phyloP scores from a whole-genome alignment of 2,797 vertebrate species.

The Synaphobranchus kaupii region DNA sequence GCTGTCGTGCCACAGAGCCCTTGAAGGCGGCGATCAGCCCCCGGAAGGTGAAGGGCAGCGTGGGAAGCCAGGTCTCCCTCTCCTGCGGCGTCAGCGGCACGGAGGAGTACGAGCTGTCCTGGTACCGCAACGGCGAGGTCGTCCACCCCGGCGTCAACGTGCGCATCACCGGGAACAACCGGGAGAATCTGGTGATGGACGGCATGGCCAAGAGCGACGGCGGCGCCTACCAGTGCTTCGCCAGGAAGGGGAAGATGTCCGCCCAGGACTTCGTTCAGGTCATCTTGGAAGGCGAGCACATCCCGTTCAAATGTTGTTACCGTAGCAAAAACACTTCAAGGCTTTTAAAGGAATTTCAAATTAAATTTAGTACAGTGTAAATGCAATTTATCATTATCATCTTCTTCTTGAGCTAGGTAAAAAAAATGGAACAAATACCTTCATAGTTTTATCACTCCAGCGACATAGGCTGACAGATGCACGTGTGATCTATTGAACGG shows the following conservation, averaged over 20 bases:
- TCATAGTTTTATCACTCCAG: neutral
- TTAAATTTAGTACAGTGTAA: neutral
- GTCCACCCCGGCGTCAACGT: constrained; percentile 90
- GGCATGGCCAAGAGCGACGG: constrained; percentile 97
- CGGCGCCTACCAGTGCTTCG: constrained; percentile 97
- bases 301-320: neutral
- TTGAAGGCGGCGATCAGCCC: constrained; percentile 93
- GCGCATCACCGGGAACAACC: constrained; percentile 86
- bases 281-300: constrained; percentile 90
- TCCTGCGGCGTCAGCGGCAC: constrained; percentile 92
- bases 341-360: neutral
- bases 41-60: constrained; percentile 93
- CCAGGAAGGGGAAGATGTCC: constrained; percentile 91
- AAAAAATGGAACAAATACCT: neutral
- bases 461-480: neutral
- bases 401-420: neutral
- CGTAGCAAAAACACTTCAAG: too few relatives aligned
- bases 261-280: constrained; percentile 98
- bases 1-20: constrained; percentile 73
- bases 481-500: too few relatives aligned
- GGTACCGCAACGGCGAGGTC: constrained; percentile 95
- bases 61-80: constrained; percentile 95
- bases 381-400: neutral
- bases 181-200: constrained; percentile 94
- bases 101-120: constrained; percentile 93